Base-by-base conservation (phyloP, 92 coral and sea anemone species). In the Porites evermanni region DNA sequence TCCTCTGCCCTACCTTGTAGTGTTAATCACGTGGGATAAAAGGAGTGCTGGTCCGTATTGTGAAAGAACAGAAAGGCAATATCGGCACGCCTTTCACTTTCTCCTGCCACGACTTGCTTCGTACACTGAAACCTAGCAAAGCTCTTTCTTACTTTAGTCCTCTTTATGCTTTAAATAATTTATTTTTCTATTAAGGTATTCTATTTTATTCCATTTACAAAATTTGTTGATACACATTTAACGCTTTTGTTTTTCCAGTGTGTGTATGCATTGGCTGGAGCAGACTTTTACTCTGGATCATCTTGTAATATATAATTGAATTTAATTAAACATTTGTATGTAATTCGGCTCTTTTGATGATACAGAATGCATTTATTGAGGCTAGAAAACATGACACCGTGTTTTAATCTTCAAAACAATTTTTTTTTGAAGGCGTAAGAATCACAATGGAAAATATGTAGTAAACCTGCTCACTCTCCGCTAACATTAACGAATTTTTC, bases 291-390 rank as follows among this genome's bases (percentile, higher is more conserved):
- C n/a, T 7, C 16, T n/a, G 77, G 16, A 69, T 54, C 74, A 23
- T n/a, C 38, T 50, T 70, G 24, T 58, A 65, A 66, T 54, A 16
- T 47, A 53, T 9, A 79, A 50, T 21, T 24, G 18, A 67, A 38
- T 53, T 72, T 44, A 70, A 82, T 58, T 58, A 82, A 72, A 72
- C 26, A 18, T 72, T 56, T 63, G 56, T 54, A 58, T 70, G 71
- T 12, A 18, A 72, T 61, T 83, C 87, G 87, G 87, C 79, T 13
- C 72, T 51, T 72, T 21, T 73, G 80, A 83, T 72, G 79, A 72
- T 59, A 61, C 79, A 83, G 5, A 53, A 56, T 18, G 26, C 56
- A 51, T 69, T 81, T 81, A 59, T 71, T 70, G 26, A 51, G 52
- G 56, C 72, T 23, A 63, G 72, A 64, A 83, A 83, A 73, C 87